Base-by-base conservation (phyloP, 2,888 invertebrate genomes). In the Protula sp. region DNA sequence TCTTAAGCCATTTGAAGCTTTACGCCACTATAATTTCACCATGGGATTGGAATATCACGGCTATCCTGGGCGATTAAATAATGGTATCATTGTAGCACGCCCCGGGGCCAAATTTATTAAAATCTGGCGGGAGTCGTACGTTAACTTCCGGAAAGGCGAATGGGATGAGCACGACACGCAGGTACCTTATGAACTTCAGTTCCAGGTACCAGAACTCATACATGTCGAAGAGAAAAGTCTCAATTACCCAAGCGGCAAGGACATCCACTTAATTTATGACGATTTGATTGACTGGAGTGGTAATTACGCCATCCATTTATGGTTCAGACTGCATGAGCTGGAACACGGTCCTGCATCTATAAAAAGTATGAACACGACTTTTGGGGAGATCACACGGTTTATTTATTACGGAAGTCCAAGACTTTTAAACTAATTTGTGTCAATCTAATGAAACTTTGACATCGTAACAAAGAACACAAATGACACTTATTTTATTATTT, bases 261-360 rank as follows among this genome's bases (percentile, higher is more conserved):
- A 65, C 5, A 30, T 68, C 0, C 38, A 65, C 2, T 47, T 62
- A 26, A 27, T 71, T 1, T 73, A 70, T 60, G 31, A 61, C 1
- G 64, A 61, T 1, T 63, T 63, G 26, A 62, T 66, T 27, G 54
- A 68, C 63, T 72, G 70, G 70, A 54, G 54, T 5, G n/a, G 61
- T 4, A 65, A 68, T 50, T 69, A 71, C 50, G 73, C 70, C 14
- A 64, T 72, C 24, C 73, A 72, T 47, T 47, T 72, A 55, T 69
- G 54, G 57, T 53, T 51, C 22, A 28, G 53, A 2, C 30, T 51
- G 47, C 53, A 60, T 29, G 47, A 59, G 29, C 54, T 53, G n/a
- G 58, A 60, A 14, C 58, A 60, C 30, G 29, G 30, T 31, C 48
- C 47, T n/a, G 9, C 22, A 22, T 27, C 19, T 5, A 59, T 59